Evolutionary conservation across 2,888 invertebrate species (phyloP), one percentile per base, ranked within the genome.

Genomic region (Pelosia muscerda): DNA sequence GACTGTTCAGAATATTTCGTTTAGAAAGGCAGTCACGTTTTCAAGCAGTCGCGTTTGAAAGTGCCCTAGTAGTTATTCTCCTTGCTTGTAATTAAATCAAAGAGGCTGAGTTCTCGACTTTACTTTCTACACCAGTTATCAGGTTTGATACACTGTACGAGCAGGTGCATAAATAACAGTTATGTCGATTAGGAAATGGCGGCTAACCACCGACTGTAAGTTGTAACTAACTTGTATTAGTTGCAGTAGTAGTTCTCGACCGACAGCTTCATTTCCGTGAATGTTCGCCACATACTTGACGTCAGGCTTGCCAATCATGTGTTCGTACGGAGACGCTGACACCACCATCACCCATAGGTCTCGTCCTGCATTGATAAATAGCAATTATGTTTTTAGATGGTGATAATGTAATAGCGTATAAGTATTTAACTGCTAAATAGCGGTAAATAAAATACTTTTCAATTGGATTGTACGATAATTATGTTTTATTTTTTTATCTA

Each of bases 241-340:
- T 88, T 98, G 98, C 66, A 99, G 95, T 86, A 99, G 96, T 83
- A 99, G 94, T 92, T 99, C 99, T 31, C 99, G 96, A 19, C 99
- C 99, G 42, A 99, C 98, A 0, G 98, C 97, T 92, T 98, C 99
- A 88, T 99, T 99, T 71, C 99, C 99, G 91, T 99, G 99, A 94
- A 99, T 99, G 92, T 98, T 99, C 66, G 97, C 99, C 65, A 99
- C 97, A 90, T 99, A 99, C 92, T 99, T 99, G 65, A 99, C 98
- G 91, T 99, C 99, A 2, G 99, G 99, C 88, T 99, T 98, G 64
- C 98, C 98, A 78, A 98, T 96, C 97, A 98, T 98, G 88, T 98
- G 98, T 87, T 98, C 98, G 88, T 98, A 98, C 0, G 98, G 98
- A 1, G 98, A 98, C 5, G 98, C 96, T 0, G 98, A 98, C 64